A percentile compares a stretch with the other conserved stretches of the same genome.
Evolutionary conservation across 2,113 vertebrate genomes (phyloP).

Genomic region (Solea solea): DNA sequence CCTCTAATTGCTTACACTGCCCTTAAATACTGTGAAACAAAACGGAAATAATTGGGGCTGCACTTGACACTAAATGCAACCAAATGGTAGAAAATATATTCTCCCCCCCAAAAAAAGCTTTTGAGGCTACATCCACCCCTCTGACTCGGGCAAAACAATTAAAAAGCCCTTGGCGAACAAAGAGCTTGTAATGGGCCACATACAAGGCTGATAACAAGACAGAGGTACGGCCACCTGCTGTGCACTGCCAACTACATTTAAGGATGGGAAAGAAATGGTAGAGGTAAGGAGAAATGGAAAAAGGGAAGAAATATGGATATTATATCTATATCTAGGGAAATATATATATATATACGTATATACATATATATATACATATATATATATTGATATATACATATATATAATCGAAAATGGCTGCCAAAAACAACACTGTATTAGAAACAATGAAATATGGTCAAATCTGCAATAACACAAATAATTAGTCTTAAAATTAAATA

Average conservation of each 20-base stretch:
- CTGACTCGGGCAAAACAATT: slow-evolving; percentile 75
- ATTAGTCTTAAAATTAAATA: no score
- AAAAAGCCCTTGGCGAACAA: slow-evolving; percentile 63
- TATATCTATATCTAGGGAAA: no score
- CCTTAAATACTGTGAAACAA: slow-evolving; percentile 45
- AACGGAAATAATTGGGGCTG: slow-evolving; percentile 59
- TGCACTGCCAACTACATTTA: slow-evolving; percentile 58
- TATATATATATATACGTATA: no score
- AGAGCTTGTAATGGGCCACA: slow-evolving; percentile 71
- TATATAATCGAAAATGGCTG: no score
- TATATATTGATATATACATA: no score
- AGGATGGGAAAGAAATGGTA: slow-evolving; percentile 21
- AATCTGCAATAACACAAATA: no score
- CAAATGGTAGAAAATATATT: slow-evolving; percentile 44
- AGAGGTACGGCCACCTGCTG: slow-evolving; percentile 66
- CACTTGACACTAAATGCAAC: slow-evolving; percentile 47
- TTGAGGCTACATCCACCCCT: slow-evolving; percentile 49
- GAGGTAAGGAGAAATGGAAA: slow-evolving; percentile 11
- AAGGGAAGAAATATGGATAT: not conserved
- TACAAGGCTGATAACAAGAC: slow-evolving; percentile 73
- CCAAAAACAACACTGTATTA: no score
- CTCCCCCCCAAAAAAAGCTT: slow-evolving; percentile 21
- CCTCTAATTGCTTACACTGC: slow-evolving; percentile 52
- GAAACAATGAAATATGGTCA: no score
- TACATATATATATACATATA: no score